A percentile compares a stretch with the other conserved stretches of the same genome.
These are phyloP conservation scores for Brachypterus glaber DNA, from an alignment of 2,888 invertebrate genomes.

Conservation along the genomic window DNA sequence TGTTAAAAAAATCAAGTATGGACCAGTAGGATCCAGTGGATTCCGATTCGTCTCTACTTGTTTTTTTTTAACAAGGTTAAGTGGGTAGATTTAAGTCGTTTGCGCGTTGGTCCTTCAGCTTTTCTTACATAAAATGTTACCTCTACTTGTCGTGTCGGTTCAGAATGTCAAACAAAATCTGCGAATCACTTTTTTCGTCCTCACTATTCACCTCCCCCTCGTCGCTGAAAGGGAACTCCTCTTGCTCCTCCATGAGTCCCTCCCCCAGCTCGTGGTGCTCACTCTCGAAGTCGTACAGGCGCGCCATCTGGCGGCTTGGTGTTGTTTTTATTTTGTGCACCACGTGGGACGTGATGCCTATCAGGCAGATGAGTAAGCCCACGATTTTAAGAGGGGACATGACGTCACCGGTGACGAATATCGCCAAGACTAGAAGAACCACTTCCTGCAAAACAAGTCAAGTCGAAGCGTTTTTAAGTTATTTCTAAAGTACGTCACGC, in stretches of 20 bases:
- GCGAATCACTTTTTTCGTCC: conserved; percentile 41
- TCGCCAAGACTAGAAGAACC: conserved; percentile 80
- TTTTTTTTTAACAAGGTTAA: too few species aligned
- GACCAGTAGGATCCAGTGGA: too few species aligned
- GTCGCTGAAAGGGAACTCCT: conserved; percentile 21
- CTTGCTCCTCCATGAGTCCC: conserved; percentile 25
- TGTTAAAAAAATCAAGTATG: too few species aligned
- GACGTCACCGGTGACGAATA: conserved; percentile 76
- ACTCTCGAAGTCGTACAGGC: conserved; percentile 25
- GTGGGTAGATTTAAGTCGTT: too few species aligned
- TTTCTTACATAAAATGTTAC: too few species aligned
- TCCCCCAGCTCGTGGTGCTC: conserved; percentile 32
- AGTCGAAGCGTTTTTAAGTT: neutral
- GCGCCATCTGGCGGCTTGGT: conserved; percentile 14
- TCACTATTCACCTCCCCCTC: conserved; percentile 30
- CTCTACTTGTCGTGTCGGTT: conserved; percentile 36
- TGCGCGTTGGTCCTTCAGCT: too few species aligned
- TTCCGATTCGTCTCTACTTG: too few species aligned
- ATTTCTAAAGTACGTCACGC: neutral
- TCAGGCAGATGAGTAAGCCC: conserved; percentile 78
- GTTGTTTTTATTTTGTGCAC: conserved; percentile 51
- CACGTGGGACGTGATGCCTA: conserved; percentile 81
- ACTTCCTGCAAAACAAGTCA: conserved; percentile 87
- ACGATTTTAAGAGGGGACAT: conserved; percentile 72
- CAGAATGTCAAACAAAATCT: conserved; percentile 44